Evolutionary conservation across 2,113 vertebrate genomes (phyloP).

Genomic region (Benitochromis conjunctus): DNA sequence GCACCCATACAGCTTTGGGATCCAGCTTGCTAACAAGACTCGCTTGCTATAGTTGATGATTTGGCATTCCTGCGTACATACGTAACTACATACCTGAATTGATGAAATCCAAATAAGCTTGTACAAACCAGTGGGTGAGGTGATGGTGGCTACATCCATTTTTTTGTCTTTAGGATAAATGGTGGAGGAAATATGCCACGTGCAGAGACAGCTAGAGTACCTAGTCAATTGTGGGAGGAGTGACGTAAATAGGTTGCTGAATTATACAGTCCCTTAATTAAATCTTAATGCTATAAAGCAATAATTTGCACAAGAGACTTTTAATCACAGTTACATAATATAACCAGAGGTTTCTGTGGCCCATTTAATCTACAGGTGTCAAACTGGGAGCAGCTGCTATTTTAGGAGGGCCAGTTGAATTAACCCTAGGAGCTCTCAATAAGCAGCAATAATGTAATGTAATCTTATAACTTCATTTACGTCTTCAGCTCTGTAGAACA

Average conservation of each 20-base stretch:
- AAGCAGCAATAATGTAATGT: not conserved
- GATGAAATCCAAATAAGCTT: not conserved
- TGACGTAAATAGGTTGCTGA: not conserved
- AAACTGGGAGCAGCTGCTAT: not conserved
- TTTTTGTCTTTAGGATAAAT: not conserved
- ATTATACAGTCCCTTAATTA: not conserved
- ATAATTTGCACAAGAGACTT: not conserved
- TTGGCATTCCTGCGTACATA: not conserved
- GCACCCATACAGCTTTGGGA: not conserved
- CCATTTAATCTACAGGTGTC: not conserved
- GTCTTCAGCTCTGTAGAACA: not conserved
- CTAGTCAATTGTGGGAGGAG: not conserved
- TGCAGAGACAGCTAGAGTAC: not conserved
- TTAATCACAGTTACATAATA: not conserved
- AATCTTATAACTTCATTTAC: not conserved
- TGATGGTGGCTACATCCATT: not conserved
- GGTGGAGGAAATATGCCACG: not conserved
- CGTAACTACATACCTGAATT: not conserved
- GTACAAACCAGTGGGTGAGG: not conserved
- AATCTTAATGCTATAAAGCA: not conserved
- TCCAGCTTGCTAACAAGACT: not conserved
- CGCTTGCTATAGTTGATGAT: not conserved
- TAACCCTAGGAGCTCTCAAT: not conserved
- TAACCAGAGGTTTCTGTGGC: not conserved
- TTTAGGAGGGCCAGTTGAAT: not conserved